phyloP scores from a whole-genome alignment of 2,113 vertebrate species.

The Chaetodon trifascialis region DNA sequence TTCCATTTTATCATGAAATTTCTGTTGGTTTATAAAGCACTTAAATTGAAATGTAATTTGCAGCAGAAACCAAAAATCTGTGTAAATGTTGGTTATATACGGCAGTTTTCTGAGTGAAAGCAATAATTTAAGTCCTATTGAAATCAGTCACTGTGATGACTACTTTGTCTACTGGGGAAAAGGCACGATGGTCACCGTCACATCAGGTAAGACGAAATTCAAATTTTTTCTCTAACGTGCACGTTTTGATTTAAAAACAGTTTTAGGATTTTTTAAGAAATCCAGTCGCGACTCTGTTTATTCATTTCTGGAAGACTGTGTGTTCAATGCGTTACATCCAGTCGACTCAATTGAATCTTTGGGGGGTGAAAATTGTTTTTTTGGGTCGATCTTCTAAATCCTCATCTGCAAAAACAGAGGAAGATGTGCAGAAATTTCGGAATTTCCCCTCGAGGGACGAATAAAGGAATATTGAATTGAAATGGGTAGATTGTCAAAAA shows the following conservation, averaged over 20 bases:
- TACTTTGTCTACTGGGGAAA: slow-evolving; percentile 75
- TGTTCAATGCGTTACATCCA: not conserved
- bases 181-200: slow-evolving; percentile 68
- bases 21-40: too few species aligned
- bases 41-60: not conserved
- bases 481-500: not conserved
- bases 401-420: not conserved
- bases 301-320: not conserved
- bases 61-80: not conserved
- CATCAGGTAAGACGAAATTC: slow-evolving; percentile 69
- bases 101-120: not conserved
- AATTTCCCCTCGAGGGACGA: too few species aligned
- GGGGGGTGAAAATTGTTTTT: not conserved
- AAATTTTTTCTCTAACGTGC: not conserved
- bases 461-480: too few species aligned
- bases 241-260: not conserved
- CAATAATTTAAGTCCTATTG: slow-evolving; percentile 12
- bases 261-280: not conserved
- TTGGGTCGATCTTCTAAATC: not conserved
- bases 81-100: not conserved
- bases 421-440: not conserved
- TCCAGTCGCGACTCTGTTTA: not conserved
- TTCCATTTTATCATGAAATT: not conserved
- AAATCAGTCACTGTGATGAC: slow-evolving; percentile 47
- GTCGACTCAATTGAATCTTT: not conserved